Evolutionary conservation across 2,113 vertebrate genomes (phyloP).

Genomic region (Eulemur rufifrons): DNA sequence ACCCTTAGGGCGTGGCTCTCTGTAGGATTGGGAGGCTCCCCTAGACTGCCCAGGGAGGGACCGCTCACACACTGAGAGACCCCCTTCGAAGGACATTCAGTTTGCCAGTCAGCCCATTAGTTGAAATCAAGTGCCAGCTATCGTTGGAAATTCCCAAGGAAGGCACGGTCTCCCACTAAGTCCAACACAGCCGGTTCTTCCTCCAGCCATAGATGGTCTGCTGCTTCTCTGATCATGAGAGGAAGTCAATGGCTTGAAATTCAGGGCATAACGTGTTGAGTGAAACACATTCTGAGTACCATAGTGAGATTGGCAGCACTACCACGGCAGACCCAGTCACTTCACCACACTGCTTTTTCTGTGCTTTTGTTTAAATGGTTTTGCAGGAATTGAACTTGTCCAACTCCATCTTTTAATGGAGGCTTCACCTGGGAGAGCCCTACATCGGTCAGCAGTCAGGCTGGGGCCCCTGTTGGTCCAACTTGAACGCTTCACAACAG

Average conservation of each 20-base stretch:
- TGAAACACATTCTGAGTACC: not conserved
- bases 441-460: not conserved
- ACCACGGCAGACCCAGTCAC: too few relatives aligned
- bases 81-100: not conserved
- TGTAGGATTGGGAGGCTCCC: not conserved
- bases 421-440: not conserved
- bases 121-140: not conserved
- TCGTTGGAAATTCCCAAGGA: not conserved
- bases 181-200: not conserved
- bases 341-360: not conserved
- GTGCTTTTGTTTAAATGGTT: not conserved
- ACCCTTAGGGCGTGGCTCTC: not conserved
- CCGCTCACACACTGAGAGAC: not conserved
- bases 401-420: not conserved
- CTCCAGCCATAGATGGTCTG: not conserved
- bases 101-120: not conserved
- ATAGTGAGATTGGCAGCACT: not conserved
- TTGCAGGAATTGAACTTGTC: not conserved
- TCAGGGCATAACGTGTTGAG: not conserved
- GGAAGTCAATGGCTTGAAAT: not conserved
- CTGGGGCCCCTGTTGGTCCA: not conserved
- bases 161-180: not conserved
- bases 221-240: not conserved
- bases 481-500: not conserved
- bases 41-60: not conserved